These are phyloP conservation scores for Sardinella longiceps DNA, from an alignment of 2,797 vertebrate genomes.

Conservation along the genomic window DNA sequence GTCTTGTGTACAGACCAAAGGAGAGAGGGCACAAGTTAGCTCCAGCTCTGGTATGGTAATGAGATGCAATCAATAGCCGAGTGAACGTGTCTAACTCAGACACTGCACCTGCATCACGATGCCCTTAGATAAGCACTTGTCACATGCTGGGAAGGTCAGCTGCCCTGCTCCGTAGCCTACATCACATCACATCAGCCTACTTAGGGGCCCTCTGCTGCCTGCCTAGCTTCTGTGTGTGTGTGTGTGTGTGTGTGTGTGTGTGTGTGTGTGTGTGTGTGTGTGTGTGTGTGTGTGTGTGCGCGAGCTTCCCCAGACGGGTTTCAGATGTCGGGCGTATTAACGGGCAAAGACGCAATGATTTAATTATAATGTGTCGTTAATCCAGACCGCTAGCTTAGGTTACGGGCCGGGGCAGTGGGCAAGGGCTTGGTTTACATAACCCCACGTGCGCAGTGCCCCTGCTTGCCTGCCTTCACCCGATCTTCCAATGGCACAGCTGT, in stretches of 20 bases:
- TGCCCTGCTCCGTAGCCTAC: constrained; percentile 21
- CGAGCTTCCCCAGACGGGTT: constrained; percentile 75
- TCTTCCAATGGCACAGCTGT: constrained; percentile 63
- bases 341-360: constrained; percentile 83
- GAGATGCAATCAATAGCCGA: constrained; percentile 12
- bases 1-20: not conserved
- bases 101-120: constrained; percentile 15
- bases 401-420: constrained; percentile 71
- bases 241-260: too few species aligned
- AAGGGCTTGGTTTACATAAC: constrained; percentile 83
- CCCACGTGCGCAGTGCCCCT: constrained; percentile 64
- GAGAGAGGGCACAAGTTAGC: not conserved
- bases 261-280: constrained; percentile 27
- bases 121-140: constrained; percentile 24
- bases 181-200: constrained; percentile 12
- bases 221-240: constrained; percentile 45
- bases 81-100: constrained; percentile 7
- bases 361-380: constrained; percentile 89
- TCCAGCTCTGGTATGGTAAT: constrained; percentile 13
- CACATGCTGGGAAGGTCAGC: constrained; percentile 23
- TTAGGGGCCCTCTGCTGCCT: constrained; percentile 21
- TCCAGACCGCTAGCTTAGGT: constrained; percentile 82
- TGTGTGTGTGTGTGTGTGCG: constrained; percentile 28
- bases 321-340: constrained; percentile 81
- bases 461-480: constrained; percentile 81